A percentile compares a stretch with the other conserved stretches of the same genome.
Evolutionary conservation across 2,113 vertebrate species (phyloP).

Genomic region (Elachura formosa): DNA sequence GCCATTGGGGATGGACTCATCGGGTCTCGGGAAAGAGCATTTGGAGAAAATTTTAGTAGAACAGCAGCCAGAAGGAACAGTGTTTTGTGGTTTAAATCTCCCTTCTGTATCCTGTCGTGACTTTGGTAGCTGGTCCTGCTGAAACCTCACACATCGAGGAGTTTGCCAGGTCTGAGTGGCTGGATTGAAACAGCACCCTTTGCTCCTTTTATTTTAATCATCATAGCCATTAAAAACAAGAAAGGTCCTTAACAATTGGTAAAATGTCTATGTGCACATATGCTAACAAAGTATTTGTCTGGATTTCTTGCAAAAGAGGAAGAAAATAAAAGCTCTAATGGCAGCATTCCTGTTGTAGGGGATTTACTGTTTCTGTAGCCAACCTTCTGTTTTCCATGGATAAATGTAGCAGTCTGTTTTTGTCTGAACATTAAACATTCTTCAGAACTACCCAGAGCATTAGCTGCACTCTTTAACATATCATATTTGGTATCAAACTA

Average conservation of each 20-base stretch:
- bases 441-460: neutral
- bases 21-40: neutral
- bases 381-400: neutral
- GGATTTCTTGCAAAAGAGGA: neutral
- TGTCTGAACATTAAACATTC: neutral
- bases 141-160: neutral
- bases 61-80: neutral
- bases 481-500: neutral
- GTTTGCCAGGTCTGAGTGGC: neutral
- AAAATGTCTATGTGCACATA: neutral
- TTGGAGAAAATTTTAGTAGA: neutral
- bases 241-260: neutral
- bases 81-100: neutral
- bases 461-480: neutral
- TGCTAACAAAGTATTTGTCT: neutral
- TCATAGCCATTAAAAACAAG: neutral
- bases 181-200: neutral
- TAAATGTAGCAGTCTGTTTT: neutral
- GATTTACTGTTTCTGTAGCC: neutral
- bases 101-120: accelerated
- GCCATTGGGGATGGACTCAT: neutral
- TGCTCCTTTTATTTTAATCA: neutral
- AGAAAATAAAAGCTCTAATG: neutral
- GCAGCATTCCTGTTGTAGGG: neutral
- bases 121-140: neutral